phyloP scores from a whole-genome alignment of 2,797 vertebrate species.

The Peromyscus aztecus region DNA sequence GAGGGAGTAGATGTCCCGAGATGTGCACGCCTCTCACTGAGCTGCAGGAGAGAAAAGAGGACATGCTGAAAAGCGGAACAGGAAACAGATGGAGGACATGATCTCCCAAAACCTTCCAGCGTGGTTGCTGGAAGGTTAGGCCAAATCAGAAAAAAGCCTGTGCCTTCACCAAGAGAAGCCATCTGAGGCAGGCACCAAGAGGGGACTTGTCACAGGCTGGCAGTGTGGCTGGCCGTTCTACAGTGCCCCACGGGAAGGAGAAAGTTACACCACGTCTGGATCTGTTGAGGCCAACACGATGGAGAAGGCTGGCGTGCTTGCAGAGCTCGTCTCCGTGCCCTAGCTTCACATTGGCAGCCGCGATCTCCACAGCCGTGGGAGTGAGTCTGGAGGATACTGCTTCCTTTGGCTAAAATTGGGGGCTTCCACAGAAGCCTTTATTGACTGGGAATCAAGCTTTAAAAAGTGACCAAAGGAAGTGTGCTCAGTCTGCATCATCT shows the following conservation, averaged over 20 bases:
- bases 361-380: not conserved
- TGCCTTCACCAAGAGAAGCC: not conserved
- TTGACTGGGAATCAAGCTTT: not conserved
- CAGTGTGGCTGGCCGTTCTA: not conserved
- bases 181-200: not conserved
- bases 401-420: not conserved
- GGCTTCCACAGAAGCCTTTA: not conserved
- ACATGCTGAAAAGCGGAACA: constrained; percentile 86
- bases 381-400: not conserved
- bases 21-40: not conserved
- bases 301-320: not conserved
- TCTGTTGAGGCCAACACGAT: not conserved
- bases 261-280: not conserved
- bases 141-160: constrained; percentile 19
- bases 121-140: constrained; percentile 73
- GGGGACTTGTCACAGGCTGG: not conserved
- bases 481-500: constrained; percentile 16
- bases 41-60: constrained; percentile 36
- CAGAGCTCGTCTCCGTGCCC: not conserved
- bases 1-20: not conserved
- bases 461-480: not conserved
- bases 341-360: not conserved
- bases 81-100: constrained; percentile 88
- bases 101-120: constrained; percentile 80
- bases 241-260: not conserved